Percentiles rank a stretch among this genome's conserved stretches.
Evolutionary conservation across 2,113 vertebrate genomes (phyloP).

Genomic region (Plotosus lineatus): DNA sequence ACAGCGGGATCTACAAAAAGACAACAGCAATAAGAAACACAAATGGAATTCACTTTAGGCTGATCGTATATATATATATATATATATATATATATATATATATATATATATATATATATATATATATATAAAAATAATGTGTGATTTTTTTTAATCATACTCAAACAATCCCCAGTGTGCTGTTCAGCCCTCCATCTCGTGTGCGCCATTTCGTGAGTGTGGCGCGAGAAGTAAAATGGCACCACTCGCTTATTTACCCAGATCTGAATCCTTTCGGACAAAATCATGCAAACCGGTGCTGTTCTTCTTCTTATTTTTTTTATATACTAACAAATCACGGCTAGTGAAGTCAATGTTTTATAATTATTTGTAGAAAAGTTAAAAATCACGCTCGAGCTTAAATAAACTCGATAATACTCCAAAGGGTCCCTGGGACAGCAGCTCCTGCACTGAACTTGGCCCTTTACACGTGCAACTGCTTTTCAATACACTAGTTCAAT

Average conservation of each 20-base stretch:
- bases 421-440: not conserved
- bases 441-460: not conserved
- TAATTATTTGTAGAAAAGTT: not conserved
- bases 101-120: too few relatives aligned
- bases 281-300: not conserved
- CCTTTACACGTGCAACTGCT: not conserved
- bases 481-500: not conserved
- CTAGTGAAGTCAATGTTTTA: not conserved
- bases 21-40: not conserved
- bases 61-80: too few relatives aligned
- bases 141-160: constrained; percentile 28
- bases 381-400: not conserved
- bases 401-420: not conserved
- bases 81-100: too few relatives aligned
- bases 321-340: not conserved
- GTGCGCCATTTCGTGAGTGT: constrained; percentile 43
- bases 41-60: not conserved
- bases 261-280: not conserved
- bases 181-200: not conserved
- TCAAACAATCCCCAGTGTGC: not conserved
- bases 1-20: not conserved
- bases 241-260: constrained; percentile 2
- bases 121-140: constrained; percentile 1
- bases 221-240: constrained; percentile 39
- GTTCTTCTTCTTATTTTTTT: too few relatives aligned